A percentile compares a stretch with the other conserved stretches of the same genome.
phyloP scores from a whole-genome alignment of 2,888 invertebrate species.

The Formica aserva region DNA sequence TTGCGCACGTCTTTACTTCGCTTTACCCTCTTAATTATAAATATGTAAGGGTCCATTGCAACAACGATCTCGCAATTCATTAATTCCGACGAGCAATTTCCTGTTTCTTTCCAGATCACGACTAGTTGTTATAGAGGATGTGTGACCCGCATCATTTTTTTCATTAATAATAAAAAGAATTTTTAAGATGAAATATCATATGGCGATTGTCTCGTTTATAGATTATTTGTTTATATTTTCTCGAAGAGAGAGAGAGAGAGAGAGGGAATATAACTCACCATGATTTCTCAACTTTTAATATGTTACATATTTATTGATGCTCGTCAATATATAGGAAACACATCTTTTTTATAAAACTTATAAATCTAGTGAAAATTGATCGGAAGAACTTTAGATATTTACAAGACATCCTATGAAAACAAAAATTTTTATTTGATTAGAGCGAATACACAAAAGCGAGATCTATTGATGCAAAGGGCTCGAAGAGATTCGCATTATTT shows the following conservation, averaged over 20 bases:
- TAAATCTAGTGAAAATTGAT: not conserved
- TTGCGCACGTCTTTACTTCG: slow-evolving; percentile 43
- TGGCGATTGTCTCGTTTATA: not conserved
- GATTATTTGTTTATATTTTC: not conserved
- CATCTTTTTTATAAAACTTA: not conserved
- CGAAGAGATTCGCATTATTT: slow-evolving; percentile 29
- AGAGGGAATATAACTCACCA: not conserved
- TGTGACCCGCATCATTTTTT: not conserved
- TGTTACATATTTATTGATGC: not conserved
- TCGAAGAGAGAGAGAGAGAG: not conserved
- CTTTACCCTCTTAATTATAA: slow-evolving; percentile 46
- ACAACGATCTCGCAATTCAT: slow-evolving; percentile 17
- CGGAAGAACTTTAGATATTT: slow-evolving; percentile 6
- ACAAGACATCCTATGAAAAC: not conserved
- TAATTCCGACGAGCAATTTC: not conserved
- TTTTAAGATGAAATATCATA: not conserved
- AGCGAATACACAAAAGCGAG: not conserved
- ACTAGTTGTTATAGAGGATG: not conserved
- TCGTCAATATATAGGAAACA: not conserved
- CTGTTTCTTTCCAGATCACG: slow-evolving; percentile 1
- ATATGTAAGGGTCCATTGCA: slow-evolving; percentile 23
- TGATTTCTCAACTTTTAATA: not conserved
- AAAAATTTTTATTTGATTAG: not conserved
- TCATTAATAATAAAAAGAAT: not conserved
- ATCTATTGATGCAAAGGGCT: not conserved